A percentile compares a stretch with the other conserved stretches of the same genome.
These are phyloP conservation scores for Ptychochromis oligacanthus DNA, from an alignment of 2,113 vertebrate genomes.

Conservation along the genomic window DNA sequence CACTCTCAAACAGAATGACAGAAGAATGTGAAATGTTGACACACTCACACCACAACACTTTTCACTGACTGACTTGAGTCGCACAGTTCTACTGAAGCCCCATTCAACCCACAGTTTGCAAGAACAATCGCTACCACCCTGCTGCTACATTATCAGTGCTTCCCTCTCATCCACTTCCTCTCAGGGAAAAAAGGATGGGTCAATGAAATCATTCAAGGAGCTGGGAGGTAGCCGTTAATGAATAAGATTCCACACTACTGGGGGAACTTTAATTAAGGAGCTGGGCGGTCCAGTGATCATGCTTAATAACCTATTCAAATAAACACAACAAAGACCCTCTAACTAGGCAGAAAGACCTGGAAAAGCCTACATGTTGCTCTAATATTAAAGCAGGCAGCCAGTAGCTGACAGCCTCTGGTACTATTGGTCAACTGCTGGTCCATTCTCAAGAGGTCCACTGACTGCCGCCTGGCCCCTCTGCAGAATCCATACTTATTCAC, in stretches of 20 bases:
- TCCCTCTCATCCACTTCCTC: constrained; percentile 52
- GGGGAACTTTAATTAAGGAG: constrained; percentile 57
- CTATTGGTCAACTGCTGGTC: constrained; percentile 19
- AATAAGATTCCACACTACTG: constrained; percentile 55
- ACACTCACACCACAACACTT: constrained; percentile 31
- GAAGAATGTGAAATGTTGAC: constrained; percentile 42
- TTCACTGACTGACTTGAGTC: constrained; percentile 5
- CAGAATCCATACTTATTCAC: constrained; percentile 1
- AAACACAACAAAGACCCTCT: constrained; percentile 51
- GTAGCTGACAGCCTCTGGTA: constrained; percentile 40
- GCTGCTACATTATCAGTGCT: constrained; percentile 56
- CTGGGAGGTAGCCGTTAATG: constrained; percentile 42
- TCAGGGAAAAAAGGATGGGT: constrained; percentile 13
- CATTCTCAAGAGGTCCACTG: not conserved
- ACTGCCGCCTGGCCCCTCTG: not conserved
- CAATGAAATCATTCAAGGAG: constrained; percentile 55
- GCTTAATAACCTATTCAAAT: constrained; percentile 67
- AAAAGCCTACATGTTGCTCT: constrained; percentile 25
- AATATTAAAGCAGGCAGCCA: constrained; percentile 28
- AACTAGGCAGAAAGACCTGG: constrained; percentile 32
- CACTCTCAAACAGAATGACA: constrained; percentile 23
- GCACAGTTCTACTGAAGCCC: constrained; percentile 17
- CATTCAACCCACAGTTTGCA: constrained; percentile 43
- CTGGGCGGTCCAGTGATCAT: constrained; percentile 65
- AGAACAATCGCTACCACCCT: constrained; percentile 59